Base-by-base conservation (phyloP, 2,888 invertebrate genomes). In the Drosophila greeni region DNA sequence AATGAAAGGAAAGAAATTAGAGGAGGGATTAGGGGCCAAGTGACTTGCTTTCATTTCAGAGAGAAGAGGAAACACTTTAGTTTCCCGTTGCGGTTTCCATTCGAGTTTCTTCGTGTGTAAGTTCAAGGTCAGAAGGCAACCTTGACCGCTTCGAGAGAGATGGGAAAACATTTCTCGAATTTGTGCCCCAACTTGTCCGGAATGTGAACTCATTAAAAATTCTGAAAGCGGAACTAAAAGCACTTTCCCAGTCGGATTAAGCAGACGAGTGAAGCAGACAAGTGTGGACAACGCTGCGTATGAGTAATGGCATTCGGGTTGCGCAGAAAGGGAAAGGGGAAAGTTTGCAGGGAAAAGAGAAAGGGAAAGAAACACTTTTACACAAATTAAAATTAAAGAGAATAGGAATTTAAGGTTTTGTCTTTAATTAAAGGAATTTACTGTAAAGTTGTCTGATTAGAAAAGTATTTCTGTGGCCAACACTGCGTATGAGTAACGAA, bases 101-200 rank as follows among this genome's bases (percentile, higher is more conserved):
- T 49, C 33, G 24, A 45, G 31, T 52, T 52, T 33, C 31, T 51
- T 42, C 47, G 37, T 66, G 36, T 52, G 47, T 47, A 48, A 67
- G 66, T 66, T 66, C 66, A 66, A 53, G 66, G 61, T 18, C 49
- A 43, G 36, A 20, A 5, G 18, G 33, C n/a, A 47, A 43, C 68
- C 67, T 66, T 66, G 66, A 67, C 52, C 66, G 31, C 3, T 45
- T 33, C 5, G 14, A 42, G 20, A 42, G 49, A 3, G 18, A 23
- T 23, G 14, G 18, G 33, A 49, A 29, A 29, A 23, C 48, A 59
- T 61, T 60, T n/a, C 61, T 49, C 42, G 36, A 49, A 61, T 11
- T 29, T 51, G 29, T 45, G 43, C 16, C 66, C 37, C n/a, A 53
- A 45, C 66, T 36, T 42, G 23, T 40, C 42, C 37, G 37, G 48